Base-by-base conservation (phyloP, 2,888 invertebrate species). In the Pristionchus maxplancki region DNA sequence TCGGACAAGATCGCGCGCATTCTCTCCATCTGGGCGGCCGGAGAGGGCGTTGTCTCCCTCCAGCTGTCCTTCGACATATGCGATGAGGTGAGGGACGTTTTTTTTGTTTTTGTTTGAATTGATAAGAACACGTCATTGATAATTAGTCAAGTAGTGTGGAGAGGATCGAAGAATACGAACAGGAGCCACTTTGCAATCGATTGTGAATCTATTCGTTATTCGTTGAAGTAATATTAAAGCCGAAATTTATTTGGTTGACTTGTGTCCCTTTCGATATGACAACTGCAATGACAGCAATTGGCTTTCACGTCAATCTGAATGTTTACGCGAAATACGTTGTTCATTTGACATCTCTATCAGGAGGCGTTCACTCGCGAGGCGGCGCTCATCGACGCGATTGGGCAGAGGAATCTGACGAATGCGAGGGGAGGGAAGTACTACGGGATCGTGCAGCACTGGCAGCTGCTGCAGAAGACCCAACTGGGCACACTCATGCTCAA, bases 401-500 rank as follows among this genome's bases (percentile, higher is more conserved):
- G 58, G 13, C 15, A 71, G 58, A 11, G 81, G 11, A 88, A 88
- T 62, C 78, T 88, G 40, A 88, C 88, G 13, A 81, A 88, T 28
- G 81, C 31, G n/a, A 78, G 81, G 81, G 78, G 37, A 28, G 88
- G 88, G 9, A 88, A 78, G 81, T 62, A 48, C 58, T 88, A 88
- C 62, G 88, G 88, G 1, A 20, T 20, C 2, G 58, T 62, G 17
- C 24, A 9, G 8, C 40, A 37, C 31, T 88, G 88, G 88, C 81
- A 34, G 28, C 62, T 78, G 24, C 24, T 62, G 5, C 78, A 53
- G 58, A 50, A 62, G 88, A 78, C 88, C 9, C 81, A 78, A 13
- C 34, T 88, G 62, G 88, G 88, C 15, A 88, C 88, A 13, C 62
- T 88, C 40, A 78, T 88, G 88, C 62, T 88, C 37, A 87, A 87